Evolutionary conservation across 1,140 invertebrate species (phyloP).

Genomic region (Drosophila punjabiensis): DNA sequence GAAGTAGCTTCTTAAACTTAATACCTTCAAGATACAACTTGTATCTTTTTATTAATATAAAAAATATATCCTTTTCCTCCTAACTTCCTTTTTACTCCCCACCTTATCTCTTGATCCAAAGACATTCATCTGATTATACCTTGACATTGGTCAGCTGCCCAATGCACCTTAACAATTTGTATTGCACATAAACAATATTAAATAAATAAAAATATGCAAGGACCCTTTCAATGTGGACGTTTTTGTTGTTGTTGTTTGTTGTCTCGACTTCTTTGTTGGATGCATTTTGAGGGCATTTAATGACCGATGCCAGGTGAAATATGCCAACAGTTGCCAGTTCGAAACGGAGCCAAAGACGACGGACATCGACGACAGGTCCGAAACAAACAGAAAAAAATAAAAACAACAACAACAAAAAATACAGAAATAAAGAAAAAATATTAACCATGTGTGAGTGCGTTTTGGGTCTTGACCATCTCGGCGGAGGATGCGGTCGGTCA

Average conservation of each 20-base stretch:
- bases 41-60: not conserved
- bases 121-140: slow-evolving; percentile 21
- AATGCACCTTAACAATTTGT: slow-evolving; percentile 55
- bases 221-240: slow-evolving; percentile 18
- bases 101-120: slow-evolving; percentile 11
- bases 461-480: slow-evolving; percentile 27
- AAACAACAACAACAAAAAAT: slow-evolving; percentile 23
- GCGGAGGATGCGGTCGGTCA: slow-evolving; percentile 52
- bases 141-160: slow-evolving; percentile 37
- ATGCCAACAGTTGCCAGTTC: slow-evolving; percentile 65
- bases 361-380: slow-evolving; percentile 67
- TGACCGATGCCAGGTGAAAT: slow-evolving; percentile 81
- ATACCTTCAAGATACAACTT: no score
- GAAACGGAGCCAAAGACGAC: slow-evolving; percentile 51
- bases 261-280: slow-evolving; percentile 40
- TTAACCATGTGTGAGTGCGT: slow-evolving; percentile 64
- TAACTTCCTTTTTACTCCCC: not conserved
- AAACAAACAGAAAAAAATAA: slow-evolving; percentile 40
- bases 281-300: slow-evolving; percentile 76
- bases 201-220: slow-evolving; percentile 53
- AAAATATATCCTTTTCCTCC: not conserved
- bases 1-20: no score
- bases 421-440: slow-evolving; percentile 57
- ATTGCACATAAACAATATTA: slow-evolving; percentile 49
- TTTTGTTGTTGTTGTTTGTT: slow-evolving; percentile 18